These are phyloP conservation scores for Liopterus haemorrhoidalis DNA, from an alignment of 2,888 invertebrate species.

Conservation along the genomic window DNA sequence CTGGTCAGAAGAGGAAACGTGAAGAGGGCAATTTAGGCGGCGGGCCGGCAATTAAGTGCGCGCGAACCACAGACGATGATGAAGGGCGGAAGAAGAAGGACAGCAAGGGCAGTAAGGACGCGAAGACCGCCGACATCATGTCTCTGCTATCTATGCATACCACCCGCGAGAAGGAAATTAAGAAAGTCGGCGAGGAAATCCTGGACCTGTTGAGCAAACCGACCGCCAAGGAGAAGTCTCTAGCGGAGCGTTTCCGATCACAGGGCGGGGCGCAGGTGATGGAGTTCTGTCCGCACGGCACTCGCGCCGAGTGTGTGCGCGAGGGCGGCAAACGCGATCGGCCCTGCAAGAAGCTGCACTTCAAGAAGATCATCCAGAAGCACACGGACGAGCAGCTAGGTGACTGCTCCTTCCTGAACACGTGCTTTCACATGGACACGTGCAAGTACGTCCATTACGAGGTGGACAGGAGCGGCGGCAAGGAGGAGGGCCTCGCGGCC, in stretches of 20 bases:
- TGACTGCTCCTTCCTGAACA: constrained; percentile 96
- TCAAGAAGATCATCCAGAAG: constrained; percentile 91
- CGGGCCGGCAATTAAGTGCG: constrained; percentile 43
- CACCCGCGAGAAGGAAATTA: constrained; percentile 90
- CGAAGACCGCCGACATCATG: constrained; percentile 61
- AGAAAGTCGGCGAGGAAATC: constrained; percentile 93
- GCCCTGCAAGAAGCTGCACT: constrained; percentile 86
- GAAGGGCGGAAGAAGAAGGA: constrained; percentile 56
- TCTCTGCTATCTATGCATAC: constrained; percentile 86
- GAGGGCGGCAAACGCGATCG: constrained; percentile 45
- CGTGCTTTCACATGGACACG: constrained; percentile 98
- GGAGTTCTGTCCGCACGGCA: constrained; percentile 96
- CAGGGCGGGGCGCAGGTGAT: constrained; percentile 89
- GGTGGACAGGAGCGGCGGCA: constrained; percentile 70
- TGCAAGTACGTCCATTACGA: constrained; percentile 97
- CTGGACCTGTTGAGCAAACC: constrained; percentile 88
- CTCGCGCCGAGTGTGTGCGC: constrained; percentile 77
- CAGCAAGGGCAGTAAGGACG: constrained; percentile 49
- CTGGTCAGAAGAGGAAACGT: constrained; percentile 47
- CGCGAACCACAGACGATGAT: constrained; percentile 48
- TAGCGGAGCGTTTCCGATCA: constrained; percentile 93
- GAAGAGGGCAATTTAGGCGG: constrained; percentile 35
- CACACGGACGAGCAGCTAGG: constrained; percentile 94
- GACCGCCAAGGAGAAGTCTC: constrained; percentile 89
- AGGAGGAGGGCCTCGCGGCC: constrained; percentile 38